These are phyloP conservation scores for Lagocephalus sceleratus DNA, from an alignment of 2,797 vertebrate species.

Conservation along the genomic window DNA sequence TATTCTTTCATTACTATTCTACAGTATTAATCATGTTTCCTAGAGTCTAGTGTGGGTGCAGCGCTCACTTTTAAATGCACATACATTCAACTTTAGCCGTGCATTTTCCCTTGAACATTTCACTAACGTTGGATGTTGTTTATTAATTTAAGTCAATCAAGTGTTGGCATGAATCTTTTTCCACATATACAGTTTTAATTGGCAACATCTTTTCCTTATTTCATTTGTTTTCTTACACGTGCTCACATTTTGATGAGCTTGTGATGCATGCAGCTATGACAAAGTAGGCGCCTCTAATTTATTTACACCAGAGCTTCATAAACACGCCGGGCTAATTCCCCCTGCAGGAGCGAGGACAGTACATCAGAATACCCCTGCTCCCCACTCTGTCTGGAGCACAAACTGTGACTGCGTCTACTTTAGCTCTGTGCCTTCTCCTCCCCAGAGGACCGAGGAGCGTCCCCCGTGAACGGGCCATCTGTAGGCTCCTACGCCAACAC, in stretches of 20 bases:
- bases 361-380: constrained; percentile 22
- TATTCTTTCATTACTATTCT: too few relatives aligned
- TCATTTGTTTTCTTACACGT: not conserved
- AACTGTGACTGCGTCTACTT: constrained; percentile 47
- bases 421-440: constrained; percentile 40
- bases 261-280: constrained; percentile 31
- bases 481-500: constrained; percentile 83
- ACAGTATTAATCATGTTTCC: too few relatives aligned
- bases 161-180: too few relatives aligned
- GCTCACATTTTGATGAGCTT: constrained; percentile 17
- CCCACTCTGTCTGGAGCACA: constrained; percentile 27
- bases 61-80: too few relatives aligned
- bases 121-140: too few relatives aligned
- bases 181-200: too few relatives aligned
- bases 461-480: constrained; percentile 81
- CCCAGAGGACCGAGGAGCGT: constrained; percentile 85
- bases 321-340: constrained; percentile 46
- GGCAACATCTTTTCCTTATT: not conserved
- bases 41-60: too few relatives aligned
- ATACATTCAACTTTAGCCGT: too few relatives aligned
- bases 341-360: constrained; percentile 38
- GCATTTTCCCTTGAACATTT: too few relatives aligned
- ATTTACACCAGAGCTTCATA: constrained; percentile 35
- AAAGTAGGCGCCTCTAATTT: constrained; percentile 30
- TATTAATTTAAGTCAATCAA: too few relatives aligned